A percentile compares a stretch with the other conserved stretches of the same genome.
Evolutionary conservation across 2,888 invertebrate species (phyloP).

Genomic region (Digitonthophagus gazella): DNA sequence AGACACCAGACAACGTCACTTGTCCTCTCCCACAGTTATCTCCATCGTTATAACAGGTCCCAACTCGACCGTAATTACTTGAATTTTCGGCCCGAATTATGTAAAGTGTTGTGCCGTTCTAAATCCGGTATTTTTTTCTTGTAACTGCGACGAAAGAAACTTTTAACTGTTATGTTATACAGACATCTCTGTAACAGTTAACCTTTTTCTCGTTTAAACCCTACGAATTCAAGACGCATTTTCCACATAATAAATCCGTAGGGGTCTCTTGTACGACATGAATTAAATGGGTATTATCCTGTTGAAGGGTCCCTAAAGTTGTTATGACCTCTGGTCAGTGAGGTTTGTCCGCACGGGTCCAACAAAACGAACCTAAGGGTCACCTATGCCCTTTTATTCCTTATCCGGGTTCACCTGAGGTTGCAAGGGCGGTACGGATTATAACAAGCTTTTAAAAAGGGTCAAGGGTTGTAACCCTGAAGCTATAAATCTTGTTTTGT

Average conservation of each 20-base stretch:
- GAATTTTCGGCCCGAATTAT: constrained; percentile 38
- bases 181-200: no score
- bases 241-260: neutral
- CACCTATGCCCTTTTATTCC: neutral
- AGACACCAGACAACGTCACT: constrained; percentile 18
- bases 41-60: constrained; percentile 29
- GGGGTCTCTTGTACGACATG: neutral
- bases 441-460: neutral
- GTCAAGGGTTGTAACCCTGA: neutral
- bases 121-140: neutral
- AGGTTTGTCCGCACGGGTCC: neutral
- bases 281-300: neutral
- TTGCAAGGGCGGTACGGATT: neutral
- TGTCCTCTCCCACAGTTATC: constrained; percentile 43
- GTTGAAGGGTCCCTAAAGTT: neutral
- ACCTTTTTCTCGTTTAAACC: no score
- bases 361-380: neutral
- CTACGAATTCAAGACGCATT: neutral
- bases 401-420: neutral
- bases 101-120: constrained; percentile 24
- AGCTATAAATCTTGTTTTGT: neutral
- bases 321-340: neutral
- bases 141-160: no score
- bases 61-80: constrained; percentile 37
- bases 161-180: no score